Base-by-base conservation (phyloP, 2,797 vertebrate genomes). In the Cottoperca gobio region DNA sequence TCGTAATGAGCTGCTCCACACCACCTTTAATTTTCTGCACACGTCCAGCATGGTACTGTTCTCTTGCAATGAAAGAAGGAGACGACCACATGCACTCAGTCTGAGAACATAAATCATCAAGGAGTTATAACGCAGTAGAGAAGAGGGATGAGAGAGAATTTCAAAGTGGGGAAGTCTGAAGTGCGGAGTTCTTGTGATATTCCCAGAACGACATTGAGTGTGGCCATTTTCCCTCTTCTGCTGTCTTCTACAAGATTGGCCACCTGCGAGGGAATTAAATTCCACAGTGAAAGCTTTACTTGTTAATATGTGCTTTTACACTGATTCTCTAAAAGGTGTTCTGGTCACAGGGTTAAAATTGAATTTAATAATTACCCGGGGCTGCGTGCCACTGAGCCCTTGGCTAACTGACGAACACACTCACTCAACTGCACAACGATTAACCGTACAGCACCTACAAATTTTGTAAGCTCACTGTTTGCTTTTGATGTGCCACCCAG, bases 341-440 rank as follows among this genome's bases (percentile, higher is more conserved):
- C 42, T 59, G 77, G 78, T 81, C 75, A 76, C 33, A 71, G 82
- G 73, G 86, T 85, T 55, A 86, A 31, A 82, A 88, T 85, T 55
- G 76, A 76, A 84, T 73, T 85, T 86, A 67, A 70, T 86, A 79
- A 87, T 88, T 81, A 48, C 66, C 55, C 8, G 2, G 1, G 24
- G 64, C 53, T 62, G 70, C 53, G 5, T 24, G 14, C n/a, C n/a
- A 26, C 60, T 65, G 40, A 84, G 67, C 21, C 59, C 21, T 8
- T n/a, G n/a, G 73, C 28, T 61, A 53, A 46, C 48, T 65, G 46
- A 67, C 13, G n/a, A 61, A 62, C 57, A 68, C 64, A 45, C 50
- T 49, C 45, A 49, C 42, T 64, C 23, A 81, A 42, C 54, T 24
- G 55, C 28, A 33, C 62, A 13, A 6, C 17, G 46, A 82, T 70